phyloP scores from a whole-genome alignment of 92 coral and sea anemone species.

The Virgularia gustaviana region DNA sequence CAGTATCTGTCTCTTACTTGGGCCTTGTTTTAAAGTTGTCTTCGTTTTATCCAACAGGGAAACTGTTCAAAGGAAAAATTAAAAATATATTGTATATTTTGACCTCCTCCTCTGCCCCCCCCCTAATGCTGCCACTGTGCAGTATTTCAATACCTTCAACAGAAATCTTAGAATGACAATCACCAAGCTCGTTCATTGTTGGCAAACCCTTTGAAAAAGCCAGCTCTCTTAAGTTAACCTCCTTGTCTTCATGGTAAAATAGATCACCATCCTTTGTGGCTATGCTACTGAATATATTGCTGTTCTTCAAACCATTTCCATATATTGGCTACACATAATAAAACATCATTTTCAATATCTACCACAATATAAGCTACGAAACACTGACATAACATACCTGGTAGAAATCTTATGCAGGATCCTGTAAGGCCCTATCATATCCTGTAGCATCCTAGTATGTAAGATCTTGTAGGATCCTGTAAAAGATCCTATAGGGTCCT shows the following conservation, averaged over 20 bases:
- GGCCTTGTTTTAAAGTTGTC: neutral
- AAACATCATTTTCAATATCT: neutral
- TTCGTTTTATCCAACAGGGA: slow-evolving; percentile 1
- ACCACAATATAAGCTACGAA: neutral
- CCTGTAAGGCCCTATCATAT: too few relatives aligned
- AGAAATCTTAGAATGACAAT: slow-evolving; percentile 55
- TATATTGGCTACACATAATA: slow-evolving; percentile 66
- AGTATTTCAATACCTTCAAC: slow-evolving; percentile 69
- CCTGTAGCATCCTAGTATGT: too few relatives aligned
- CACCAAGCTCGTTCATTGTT: slow-evolving; percentile 52
- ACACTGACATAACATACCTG: neutral
- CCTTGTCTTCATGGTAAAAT: slow-evolving; percentile 91
- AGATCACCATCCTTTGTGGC: slow-evolving; percentile 75
- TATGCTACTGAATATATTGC: slow-evolving; percentile 73
- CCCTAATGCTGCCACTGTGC: too few relatives aligned
- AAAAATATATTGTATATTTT: too few relatives aligned
- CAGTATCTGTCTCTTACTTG: too few relatives aligned
- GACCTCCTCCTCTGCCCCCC: too few relatives aligned
- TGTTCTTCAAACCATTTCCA: slow-evolving; percentile 89
- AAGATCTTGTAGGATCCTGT: too few relatives aligned
- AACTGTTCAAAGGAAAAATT: too few relatives aligned
- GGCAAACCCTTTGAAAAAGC: slow-evolving; percentile 82
- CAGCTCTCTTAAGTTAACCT: slow-evolving; percentile 80
- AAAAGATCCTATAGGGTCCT: too few relatives aligned
- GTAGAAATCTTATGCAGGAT: too few relatives aligned